phyloP scores from a whole-genome alignment of 2,888 invertebrate genomes.

The Reticulitermes lucifugus region DNA sequence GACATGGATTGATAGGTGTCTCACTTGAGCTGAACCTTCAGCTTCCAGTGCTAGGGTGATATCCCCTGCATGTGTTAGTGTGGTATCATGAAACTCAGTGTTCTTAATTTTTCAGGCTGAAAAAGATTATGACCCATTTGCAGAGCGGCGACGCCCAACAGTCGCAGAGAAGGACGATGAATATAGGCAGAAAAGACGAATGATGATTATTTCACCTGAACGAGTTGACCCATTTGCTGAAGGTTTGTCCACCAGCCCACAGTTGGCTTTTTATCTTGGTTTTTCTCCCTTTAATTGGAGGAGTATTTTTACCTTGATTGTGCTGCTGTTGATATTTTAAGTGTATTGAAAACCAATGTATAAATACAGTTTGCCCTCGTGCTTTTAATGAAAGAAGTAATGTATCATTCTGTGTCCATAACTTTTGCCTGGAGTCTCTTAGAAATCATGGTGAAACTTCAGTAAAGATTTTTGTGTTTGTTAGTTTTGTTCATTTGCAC shows the following conservation, averaged over 20 bases:
- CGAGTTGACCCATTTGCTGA: constrained; percentile 98
- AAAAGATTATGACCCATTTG: constrained; percentile 95
- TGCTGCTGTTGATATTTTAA: constrained; percentile 7
- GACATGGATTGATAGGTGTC: background rate
- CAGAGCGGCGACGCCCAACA: constrained; percentile 89
- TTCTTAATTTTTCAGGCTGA: constrained; percentile 73
- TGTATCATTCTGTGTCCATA: too few species aligned
- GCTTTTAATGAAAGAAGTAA: too few species aligned
- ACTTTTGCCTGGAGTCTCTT: too few species aligned
- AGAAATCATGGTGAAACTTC: too few species aligned
- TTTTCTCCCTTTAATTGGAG: background rate
- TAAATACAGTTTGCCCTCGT: too few species aligned
- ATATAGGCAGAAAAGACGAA: constrained; percentile 88
- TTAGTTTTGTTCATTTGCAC: too few species aligned
- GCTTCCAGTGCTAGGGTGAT: too few species aligned
- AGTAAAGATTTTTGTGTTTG: too few species aligned
- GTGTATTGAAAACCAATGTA: too few species aligned
- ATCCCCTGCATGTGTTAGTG: too few species aligned
- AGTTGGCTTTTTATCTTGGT: constrained; percentile 3
- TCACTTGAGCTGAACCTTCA: too few species aligned
- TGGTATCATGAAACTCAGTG: background rate
- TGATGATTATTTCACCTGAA: constrained; percentile 96
- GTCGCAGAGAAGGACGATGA: constrained; percentile 98
- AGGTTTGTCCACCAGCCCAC: constrained; percentile 73
- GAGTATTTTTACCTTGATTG: background rate